Evolutionary conservation across 2,888 invertebrate genomes (phyloP).

Genomic region (Hirtodrosophila cameraria): DNA sequence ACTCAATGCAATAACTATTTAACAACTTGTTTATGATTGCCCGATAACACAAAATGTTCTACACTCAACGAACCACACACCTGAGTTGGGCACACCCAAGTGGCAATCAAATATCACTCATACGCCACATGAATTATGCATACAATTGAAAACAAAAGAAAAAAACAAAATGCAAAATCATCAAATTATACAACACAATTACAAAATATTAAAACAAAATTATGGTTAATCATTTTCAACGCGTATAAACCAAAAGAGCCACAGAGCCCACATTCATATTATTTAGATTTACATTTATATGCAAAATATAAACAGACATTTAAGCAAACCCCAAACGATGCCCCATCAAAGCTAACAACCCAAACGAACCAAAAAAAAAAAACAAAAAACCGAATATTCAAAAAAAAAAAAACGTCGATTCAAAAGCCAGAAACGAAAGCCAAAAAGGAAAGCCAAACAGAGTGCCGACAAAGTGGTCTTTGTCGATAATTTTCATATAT

Average conservation of each 20-base stretch:
- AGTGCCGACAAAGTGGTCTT: constrained; percentile 72
- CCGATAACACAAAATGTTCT: constrained; percentile 14
- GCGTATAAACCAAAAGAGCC: constrained; percentile 41
- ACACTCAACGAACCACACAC: constrained; percentile 16
- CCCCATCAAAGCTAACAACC: constrained; percentile 53
- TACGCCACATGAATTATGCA: constrained; percentile 75
- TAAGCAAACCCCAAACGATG: constrained; percentile 41
- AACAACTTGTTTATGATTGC: constrained; percentile 34
- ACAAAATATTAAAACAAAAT: constrained; percentile 76
- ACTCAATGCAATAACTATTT: constrained; percentile 2
- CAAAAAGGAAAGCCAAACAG: constrained; percentile 63
- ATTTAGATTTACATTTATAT: constrained; percentile 58
- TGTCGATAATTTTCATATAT: constrained; percentile 73
- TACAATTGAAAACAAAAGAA: constrained; percentile 32
- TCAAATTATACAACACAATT: constrained; percentile 80
- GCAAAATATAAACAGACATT: constrained; percentile 66
- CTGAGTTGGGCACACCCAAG: constrained; percentile 31
- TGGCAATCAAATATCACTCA: constrained; percentile 77
- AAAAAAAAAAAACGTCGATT: constrained; percentile 26
- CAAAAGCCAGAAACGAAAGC: constrained; percentile 60
- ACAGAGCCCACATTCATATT: constrained; percentile 14
- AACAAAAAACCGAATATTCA: too few species aligned
- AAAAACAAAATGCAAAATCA: constrained; percentile 58
- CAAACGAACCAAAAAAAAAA: constrained; percentile 26
- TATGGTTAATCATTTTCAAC: constrained; percentile 71